A percentile compares a stretch with the other conserved stretches of the same genome.
Evolutionary conservation across 1,140 invertebrate species (phyloP).

Genomic region (Diprion similis): DNA sequence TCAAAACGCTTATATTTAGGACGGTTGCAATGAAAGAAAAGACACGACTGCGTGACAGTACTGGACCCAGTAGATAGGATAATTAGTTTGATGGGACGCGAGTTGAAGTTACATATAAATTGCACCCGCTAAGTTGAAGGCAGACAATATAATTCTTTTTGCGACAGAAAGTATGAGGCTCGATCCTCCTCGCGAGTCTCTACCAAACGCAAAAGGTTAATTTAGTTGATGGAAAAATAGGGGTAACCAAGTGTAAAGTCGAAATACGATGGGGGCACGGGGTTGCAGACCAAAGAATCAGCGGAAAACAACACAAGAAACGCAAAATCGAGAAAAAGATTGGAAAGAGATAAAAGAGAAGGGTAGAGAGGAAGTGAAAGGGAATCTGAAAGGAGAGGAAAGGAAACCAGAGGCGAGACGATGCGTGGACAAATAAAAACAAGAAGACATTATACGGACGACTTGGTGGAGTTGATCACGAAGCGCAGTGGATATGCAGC

Average conservation of each 20-base stretch:
- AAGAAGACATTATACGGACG: not conserved
- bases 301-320: not conserved
- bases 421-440: not conserved
- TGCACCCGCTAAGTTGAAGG: not conserved
- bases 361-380: conserved; percentile 18
- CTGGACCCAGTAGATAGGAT: not conserved
- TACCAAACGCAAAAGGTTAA: not conserved
- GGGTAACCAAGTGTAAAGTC: not conserved
- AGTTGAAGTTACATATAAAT: not conserved
- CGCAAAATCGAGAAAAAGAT: not conserved
- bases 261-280: not conserved
- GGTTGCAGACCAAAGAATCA: not conserved
- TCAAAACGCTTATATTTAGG: too few relatives aligned
- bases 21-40: too few relatives aligned
- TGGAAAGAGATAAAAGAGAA: conserved; percentile 12
- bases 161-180: not conserved
- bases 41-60: too few relatives aligned
- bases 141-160: not conserved
- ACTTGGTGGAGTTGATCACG: not conserved
- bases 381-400: conserved; percentile 8
- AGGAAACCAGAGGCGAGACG: not conserved
- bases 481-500: not conserved
- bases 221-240: conserved; percentile 2
- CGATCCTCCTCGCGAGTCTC: not conserved
- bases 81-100: not conserved